phyloP scores from a whole-genome alignment of 2,888 invertebrate species.

The Chrysolina haemoptera region DNA sequence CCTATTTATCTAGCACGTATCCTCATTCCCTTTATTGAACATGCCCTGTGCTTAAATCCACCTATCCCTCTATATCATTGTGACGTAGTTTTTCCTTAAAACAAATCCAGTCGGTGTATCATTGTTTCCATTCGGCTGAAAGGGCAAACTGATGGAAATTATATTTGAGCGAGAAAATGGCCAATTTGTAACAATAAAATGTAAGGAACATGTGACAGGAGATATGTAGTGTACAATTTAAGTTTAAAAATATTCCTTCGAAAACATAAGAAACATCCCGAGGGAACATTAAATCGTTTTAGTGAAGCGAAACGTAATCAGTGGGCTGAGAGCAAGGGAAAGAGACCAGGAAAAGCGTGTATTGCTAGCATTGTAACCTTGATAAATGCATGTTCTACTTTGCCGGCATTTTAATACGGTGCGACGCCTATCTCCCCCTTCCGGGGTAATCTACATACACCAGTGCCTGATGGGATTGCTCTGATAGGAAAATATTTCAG shows the following conservation, averaged over 20 bases:
- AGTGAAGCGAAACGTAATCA: conserved; percentile 51
- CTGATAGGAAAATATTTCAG: neutral
- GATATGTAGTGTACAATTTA: conserved; percentile 70
- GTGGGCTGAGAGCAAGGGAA: conserved; percentile 42
- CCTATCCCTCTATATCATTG: neutral
- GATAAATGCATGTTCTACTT: conserved; percentile 41
- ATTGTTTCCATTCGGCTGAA: conserved; percentile 28
- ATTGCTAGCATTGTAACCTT: conserved; percentile 40
- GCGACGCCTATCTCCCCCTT: conserved; percentile 15
- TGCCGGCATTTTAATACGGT: conserved; percentile 27
- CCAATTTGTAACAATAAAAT: conserved; percentile 68
- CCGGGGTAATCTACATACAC: neutral
- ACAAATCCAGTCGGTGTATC: conserved; percentile 19
- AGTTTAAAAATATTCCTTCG: conserved; percentile 64
- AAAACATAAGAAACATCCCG: conserved; percentile 62
- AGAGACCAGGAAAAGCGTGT: conserved; percentile 34
- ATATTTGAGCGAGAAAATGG: conserved; percentile 42
- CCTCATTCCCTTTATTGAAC: neutral
- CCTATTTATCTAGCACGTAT: neutral
- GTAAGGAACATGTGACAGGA: conserved; percentile 67
- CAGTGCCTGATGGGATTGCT: conserved; percentile 14
- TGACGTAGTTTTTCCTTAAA: conserved; percentile 3
- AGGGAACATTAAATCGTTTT: conserved; percentile 63
- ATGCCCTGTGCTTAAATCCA: neutral
- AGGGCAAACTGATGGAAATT: conserved; percentile 41